Base-by-base conservation (phyloP, 2,888 invertebrate species). In the Pandemis heparana region DNA sequence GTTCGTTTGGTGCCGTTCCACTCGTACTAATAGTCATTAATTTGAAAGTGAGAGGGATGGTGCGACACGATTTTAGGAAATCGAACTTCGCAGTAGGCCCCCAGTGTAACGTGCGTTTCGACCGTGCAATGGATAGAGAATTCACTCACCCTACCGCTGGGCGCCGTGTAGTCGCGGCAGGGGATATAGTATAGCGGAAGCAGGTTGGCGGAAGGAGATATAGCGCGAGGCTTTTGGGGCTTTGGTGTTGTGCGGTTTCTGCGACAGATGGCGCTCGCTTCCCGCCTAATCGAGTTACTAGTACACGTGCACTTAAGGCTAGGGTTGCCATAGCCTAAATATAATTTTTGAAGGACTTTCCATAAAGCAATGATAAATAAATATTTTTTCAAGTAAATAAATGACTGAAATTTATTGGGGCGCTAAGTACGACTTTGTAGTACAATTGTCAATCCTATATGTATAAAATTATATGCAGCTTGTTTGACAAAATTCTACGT, bases 131-230 rank as follows among this genome's bases (percentile, higher is more conserved):
- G 53, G 9, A 53, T 9, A 9, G 16, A 18, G 53, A 9, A 53
- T 8, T 18, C 9, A 0, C 16, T 53, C 16, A 4, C 8, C 16
- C 4, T 1, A 18, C 18, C 16, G 53, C 53, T 3, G 16, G 8
- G 18, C 7, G 53, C 16, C 16, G 18, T 0, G 4, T 53, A 9
- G 18, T 18, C 14, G 18, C 18, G 16, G 16, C 18, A 16, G 14
- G 53, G 53, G 53, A 9, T 8, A 39, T 32, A 10, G 43, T 51
- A 56, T 74, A 78, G 85, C 91, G 92, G 92, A 92, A 91, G 87
- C 91, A 89, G 89, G 86, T 88, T 89, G 87, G 84, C 87, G 90
- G 90, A 90, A 90, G 88, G 80, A 83, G 85, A 79, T 82, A 76
- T 77, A 85, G 83, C 85, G 86, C 87, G 86, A 88, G 88, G 85